phyloP scores from a whole-genome alignment of 2,888 invertebrate species.

The Diplazon laetatorius region DNA sequence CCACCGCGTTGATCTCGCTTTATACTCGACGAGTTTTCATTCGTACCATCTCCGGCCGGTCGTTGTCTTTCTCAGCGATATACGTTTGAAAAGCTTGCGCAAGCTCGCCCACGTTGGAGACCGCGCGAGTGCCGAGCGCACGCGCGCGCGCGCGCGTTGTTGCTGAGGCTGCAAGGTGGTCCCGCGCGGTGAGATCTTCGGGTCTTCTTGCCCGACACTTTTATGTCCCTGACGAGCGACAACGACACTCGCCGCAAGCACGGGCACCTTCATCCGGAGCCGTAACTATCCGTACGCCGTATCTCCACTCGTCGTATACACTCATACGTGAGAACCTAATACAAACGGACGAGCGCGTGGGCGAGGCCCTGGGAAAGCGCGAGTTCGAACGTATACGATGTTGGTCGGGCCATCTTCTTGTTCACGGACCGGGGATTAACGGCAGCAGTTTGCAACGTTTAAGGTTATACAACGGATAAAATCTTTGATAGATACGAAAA shows the following conservation, averaged over 20 bases:
- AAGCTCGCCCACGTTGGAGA: slow-evolving; percentile 78
- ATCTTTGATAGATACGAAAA: too few species aligned
- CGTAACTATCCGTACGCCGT: slow-evolving; percentile 45
- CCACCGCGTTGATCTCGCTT: slow-evolving; percentile 18
- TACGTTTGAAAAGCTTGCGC: slow-evolving; percentile 72
- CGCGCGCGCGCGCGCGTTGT: background rate
- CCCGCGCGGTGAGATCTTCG: slow-evolving; percentile 77
- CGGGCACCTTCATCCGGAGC: slow-evolving; percentile 37
- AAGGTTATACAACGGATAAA: slow-evolving; percentile 3
- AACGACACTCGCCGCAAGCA: slow-evolving; percentile 64
- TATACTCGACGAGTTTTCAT: slow-evolving; percentile 3
- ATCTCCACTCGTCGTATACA: background rate
- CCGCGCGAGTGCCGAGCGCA: background rate
- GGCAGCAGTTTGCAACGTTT: slow-evolving; percentile 18
- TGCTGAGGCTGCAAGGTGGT: slow-evolving; percentile 76
- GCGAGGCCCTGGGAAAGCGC: slow-evolving; percentile 75
- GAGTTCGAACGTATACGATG: slow-evolving; percentile 40
- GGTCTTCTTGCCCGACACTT: slow-evolving; percentile 76
- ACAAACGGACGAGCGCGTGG: slow-evolving; percentile 73
- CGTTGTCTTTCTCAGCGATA: slow-evolving; percentile 33
- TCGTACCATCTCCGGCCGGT: slow-evolving; percentile 5
- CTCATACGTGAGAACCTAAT: background rate
- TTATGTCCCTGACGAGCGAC: slow-evolving; percentile 80
- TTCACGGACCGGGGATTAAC: slow-evolving; percentile 49
- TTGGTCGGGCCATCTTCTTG: slow-evolving; percentile 64